Evolutionary conservation across 2,797 vertebrate species (phyloP).

Genomic region (Odontamblyopus lacepedii): DNA sequence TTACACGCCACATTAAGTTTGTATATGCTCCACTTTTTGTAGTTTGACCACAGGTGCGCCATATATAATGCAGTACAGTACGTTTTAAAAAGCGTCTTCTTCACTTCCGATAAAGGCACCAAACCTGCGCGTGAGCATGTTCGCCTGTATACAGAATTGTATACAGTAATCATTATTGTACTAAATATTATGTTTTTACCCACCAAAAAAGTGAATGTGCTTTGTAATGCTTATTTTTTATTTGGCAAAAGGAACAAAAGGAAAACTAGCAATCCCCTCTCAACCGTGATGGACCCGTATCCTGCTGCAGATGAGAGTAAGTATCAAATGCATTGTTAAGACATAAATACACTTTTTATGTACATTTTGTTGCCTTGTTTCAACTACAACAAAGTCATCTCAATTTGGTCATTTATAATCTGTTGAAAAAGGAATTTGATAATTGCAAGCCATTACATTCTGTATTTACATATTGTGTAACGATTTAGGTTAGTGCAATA

Average conservation of each 20-base stretch:
- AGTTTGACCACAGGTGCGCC: too few species aligned
- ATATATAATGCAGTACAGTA: too few species aligned
- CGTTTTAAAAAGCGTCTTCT: too few species aligned
- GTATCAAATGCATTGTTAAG: constrained; percentile 6
- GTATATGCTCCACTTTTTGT: too few species aligned
- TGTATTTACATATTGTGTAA: background rate
- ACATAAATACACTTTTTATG: background rate
- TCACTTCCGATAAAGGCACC: too few species aligned
- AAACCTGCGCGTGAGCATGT: too few species aligned
- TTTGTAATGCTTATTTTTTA: constrained; percentile 1
- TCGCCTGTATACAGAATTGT: too few species aligned
- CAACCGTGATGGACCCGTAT: constrained; percentile 45
- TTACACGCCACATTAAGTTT: too few species aligned
- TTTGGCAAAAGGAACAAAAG: constrained; percentile 57
- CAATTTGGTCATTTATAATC: background rate
- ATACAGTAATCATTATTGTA: background rate
- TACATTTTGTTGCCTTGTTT: background rate
- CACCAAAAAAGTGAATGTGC: background rate
- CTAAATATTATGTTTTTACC: background rate
- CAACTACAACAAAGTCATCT: background rate
- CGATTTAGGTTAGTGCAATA: background rate
- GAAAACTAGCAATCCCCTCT: constrained; percentile 67
- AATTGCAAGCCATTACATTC: background rate
- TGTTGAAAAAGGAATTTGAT: background rate
- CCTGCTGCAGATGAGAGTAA: constrained; percentile 68